Evolutionary conservation across 2,113 vertebrate genomes (phyloP), one percentile per base, ranked within the genome.

Genomic region (Gymnarchus niloticus): DNA sequence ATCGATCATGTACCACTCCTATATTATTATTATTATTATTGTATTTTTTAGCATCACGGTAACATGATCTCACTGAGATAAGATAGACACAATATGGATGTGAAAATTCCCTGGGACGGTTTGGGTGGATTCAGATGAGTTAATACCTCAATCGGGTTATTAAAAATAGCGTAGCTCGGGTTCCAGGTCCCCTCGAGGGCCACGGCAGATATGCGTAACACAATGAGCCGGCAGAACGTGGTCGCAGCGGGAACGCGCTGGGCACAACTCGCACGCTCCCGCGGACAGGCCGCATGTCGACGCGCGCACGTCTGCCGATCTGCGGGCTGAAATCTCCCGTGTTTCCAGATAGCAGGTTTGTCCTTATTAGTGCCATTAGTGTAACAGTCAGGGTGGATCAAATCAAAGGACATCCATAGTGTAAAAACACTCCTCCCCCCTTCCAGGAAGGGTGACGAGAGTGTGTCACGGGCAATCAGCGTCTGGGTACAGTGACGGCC

Each of bases 281-380:
- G 69, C 6, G 21, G 2, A 28, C 19, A 48, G 76, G 33, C 6
- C 21, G 61, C 33, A 1, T 7, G 10, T 37, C 7, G 17, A n/a
- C 12, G 56, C 7, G 48, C 23, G 84, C 9, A 46, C 14, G 49
- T 2, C 52, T 25, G 83, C 9, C 87, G 90, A 92, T 88, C 86
- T 90, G 91, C 89, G 90, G 89, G 88, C 88, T 25, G 88, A 90
- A 92, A 92, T 92, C 89, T 89, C 57, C 90, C 84, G 88, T 88
- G 91, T 92, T 94, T 93, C 86, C 93, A 94, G 94, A 93, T 93
- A 93, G 91, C 91, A 93, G 92, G 94, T 95, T 94, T 94, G 94
- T 92, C 93, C 94, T 94, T 95, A 95, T 95, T 95, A 95, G 93
- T 93, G 93, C 92, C 93, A 95, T 95, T 94, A 95, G 94, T 95